Conservation (phyloP, 37 sponge, comb jelly and placozoan genomes). For the Ephydatia muelleri region DNA sequence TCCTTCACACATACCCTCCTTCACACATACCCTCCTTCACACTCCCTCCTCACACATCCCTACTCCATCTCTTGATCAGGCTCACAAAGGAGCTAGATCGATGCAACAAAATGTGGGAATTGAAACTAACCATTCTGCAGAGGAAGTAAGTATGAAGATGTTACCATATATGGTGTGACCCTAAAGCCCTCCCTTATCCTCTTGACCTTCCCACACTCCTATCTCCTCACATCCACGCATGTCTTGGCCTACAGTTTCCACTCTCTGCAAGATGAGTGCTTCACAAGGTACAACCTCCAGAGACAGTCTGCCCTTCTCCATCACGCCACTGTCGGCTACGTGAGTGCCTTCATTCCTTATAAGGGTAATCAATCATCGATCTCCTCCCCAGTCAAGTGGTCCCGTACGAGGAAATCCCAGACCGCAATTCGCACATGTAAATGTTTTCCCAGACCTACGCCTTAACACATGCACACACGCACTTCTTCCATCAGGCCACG, state of each 20-base stretch:
- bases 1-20: no score
- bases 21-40: no score
- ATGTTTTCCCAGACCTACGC: no score
- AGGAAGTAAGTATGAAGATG: slow-evolving; percentile 57
- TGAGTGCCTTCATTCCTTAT: slow-evolving; percentile 16
- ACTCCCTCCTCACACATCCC: not conserved
- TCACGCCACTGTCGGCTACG: slow-evolving; percentile 80
- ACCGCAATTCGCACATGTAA: not conserved
- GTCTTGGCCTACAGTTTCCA: slow-evolving; percentile 58
- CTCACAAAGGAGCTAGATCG: slow-evolving; percentile 53
- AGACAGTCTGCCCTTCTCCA: slow-evolving; percentile 80
- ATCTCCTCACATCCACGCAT: not conserved
- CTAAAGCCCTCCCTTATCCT: not conserved
- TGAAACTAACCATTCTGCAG: slow-evolving; percentile 72
- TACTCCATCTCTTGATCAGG: slow-evolving; percentile 34
- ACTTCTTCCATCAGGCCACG: not conserved
- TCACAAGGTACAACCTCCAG: slow-evolving; percentile 66
- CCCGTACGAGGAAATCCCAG: not conserved
- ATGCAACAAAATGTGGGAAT: slow-evolving; percentile 48
- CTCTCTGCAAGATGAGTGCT: slow-evolving; percentile 82
- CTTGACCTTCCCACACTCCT: no score
- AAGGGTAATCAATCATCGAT: not conserved
- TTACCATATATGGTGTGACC: not conserved
- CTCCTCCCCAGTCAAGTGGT: not conserved
- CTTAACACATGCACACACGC: not conserved